Evolutionary conservation across 2,113 vertebrate species (phyloP), one percentile per base, ranked within the genome.

Genomic region (Calyptommatus sinebrachiatus): DNA sequence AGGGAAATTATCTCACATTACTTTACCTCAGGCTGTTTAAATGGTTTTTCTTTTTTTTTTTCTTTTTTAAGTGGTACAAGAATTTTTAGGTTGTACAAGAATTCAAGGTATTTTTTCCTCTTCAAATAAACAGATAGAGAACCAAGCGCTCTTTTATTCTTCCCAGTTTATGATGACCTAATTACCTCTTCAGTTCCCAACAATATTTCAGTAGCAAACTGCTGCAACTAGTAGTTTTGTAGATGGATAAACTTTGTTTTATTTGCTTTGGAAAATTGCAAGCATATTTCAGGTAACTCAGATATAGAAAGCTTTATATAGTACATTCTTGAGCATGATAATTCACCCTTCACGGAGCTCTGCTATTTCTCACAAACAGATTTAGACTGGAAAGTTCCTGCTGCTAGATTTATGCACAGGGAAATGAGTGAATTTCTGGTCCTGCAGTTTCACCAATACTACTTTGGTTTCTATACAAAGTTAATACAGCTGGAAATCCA

Each of bases 201-300:
- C 21, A 50, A 29, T 68, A 41, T 31, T 74, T 73, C 7, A 63
- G 46, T 53, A 67, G 73, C 62, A 45, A 80, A 60, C 62, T 74
- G 10, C 62, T 45, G 48, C 66, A 67, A 67, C 53, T 8, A 2
- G 71, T 48, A 74, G 29, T 41, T 60, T 60, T 68, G 63, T 65
- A 65, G 22, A 74, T 28, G 26, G 65, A 68, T 74, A 57, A 74
- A 68, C 63, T 73, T 74, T 57, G 46, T 73, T 53, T 41, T 57
- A 67, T 80, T 80, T 73, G 46, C 71, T 74, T 53, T 73, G 71
- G 62, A 66, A 67, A 74, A 80, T 22, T 74, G 48, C 29, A 74
- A 45, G 41, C 45, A 45, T 80, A 74, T 67, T 68, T 74, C 62
- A 57, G 48, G 16, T 63, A 71, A 24, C 71, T 80, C 22, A 12